Evolutionary conservation across 2,888 invertebrate species (phyloP).

Genomic region (Unio delphinus): DNA sequence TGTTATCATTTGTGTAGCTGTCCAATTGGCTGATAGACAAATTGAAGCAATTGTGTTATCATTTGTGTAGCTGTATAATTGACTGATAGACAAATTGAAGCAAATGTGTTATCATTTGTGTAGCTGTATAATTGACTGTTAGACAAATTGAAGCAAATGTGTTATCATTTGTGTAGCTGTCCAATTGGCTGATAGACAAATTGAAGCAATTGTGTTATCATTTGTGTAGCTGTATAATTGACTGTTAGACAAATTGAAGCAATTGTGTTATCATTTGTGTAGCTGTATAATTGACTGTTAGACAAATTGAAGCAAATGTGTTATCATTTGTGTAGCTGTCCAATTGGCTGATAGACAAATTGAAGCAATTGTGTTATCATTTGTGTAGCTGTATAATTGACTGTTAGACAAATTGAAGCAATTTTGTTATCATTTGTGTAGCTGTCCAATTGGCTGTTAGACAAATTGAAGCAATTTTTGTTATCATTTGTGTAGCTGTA

Average conservation of each 20-base stretch:
- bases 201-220: slow-evolving; percentile 63
- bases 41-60: too few relatives aligned
- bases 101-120: too few relatives aligned
- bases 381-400: slow-evolving; percentile 74
- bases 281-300: slow-evolving; percentile 87
- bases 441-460: too few relatives aligned
- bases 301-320: slow-evolving; percentile 93
- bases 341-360: slow-evolving; percentile 64
- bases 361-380: too few relatives aligned
- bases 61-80: slow-evolving; percentile 75
- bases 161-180: slow-evolving; percentile 93
- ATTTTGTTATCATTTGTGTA: too few relatives aligned
- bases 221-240: too few relatives aligned
- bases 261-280: neutral
- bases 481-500: too few relatives aligned
- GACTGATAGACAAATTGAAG: slow-evolving; percentile 93
- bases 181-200: slow-evolving; percentile 78
- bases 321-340: slow-evolving; percentile 92
- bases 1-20: slow-evolving; percentile 94
- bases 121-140: slow-evolving; percentile 87
- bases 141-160: slow-evolving; percentile 91
- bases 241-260: too few relatives aligned
- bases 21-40: slow-evolving; percentile 76
- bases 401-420: too few relatives aligned
- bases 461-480: too few relatives aligned